Percentiles rank a stretch among this genome's conserved stretches.
Evolutionary conservation across 2,888 invertebrate genomes (phyloP).

Genomic region (Papilio demoleus): DNA sequence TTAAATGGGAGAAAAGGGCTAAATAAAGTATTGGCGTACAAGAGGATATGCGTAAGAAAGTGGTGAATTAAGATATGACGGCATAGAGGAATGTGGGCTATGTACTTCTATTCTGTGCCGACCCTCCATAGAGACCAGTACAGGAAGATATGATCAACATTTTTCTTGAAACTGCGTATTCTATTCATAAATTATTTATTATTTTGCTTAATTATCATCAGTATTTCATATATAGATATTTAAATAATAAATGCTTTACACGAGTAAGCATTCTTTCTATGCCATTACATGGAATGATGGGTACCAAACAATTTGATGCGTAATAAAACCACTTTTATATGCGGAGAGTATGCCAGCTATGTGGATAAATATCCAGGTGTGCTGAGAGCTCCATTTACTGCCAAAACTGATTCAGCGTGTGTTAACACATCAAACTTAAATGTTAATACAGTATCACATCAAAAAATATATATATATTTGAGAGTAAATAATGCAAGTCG

Average conservation of each 20-base stretch:
- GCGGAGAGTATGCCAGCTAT: not conserved
- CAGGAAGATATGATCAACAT: too few species aligned
- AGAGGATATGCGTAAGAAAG: too few species aligned
- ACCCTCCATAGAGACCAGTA: too few species aligned
- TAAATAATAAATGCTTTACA: not conserved
- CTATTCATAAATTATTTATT: too few species aligned
- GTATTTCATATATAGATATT: not conserved
- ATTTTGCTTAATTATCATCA: not conserved
- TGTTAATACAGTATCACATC: too few species aligned
- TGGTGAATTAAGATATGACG: too few species aligned
- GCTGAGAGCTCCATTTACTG: not conserved
- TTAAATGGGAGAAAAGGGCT: too few species aligned
- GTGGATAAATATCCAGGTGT: conserved; percentile 6
- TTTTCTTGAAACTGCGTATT: not conserved
- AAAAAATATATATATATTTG: too few species aligned
- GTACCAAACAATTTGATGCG: not conserved
- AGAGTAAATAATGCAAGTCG: too few species aligned
- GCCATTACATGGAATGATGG: not conserved
- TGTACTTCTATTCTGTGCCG: too few species aligned
- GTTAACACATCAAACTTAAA: not conserved
- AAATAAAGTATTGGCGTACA: too few species aligned
- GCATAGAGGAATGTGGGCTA: too few species aligned
- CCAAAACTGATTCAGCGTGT: not conserved
- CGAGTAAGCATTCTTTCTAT: not conserved
- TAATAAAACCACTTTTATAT: conserved; percentile 2